Conservation (phyloP, 2,113 vertebrate species). For the Silurus meridionalis region DNA sequence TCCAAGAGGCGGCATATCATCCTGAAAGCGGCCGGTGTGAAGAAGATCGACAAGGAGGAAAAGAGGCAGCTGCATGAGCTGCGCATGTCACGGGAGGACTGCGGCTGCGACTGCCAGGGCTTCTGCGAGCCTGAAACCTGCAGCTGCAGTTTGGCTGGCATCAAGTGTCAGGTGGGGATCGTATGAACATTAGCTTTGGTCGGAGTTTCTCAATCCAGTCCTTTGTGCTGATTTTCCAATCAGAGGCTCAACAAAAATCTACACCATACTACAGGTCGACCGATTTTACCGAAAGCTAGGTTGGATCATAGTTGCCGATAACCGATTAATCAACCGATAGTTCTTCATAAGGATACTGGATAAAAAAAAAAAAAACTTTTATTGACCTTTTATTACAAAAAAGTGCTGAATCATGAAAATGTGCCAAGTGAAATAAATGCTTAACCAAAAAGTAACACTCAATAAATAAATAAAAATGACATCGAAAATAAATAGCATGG, state of each 20-base stretch:
- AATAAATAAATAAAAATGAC: too few species aligned
- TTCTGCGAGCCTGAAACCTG: slow-evolving; percentile 95
- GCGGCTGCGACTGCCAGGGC: slow-evolving; percentile 87
- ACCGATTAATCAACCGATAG: too few species aligned
- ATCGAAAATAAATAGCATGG: too few species aligned
- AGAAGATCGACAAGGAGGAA: slow-evolving; percentile 92
- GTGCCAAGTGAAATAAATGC: too few species aligned
- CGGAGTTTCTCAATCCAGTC: neutral
- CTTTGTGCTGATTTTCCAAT: neutral
- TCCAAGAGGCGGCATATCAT: slow-evolving; percentile 83
- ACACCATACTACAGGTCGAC: neutral
- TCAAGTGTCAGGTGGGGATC: slow-evolving; percentile 90
- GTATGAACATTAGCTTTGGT: too few species aligned
- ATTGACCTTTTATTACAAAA: too few species aligned
- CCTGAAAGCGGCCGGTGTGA: slow-evolving; percentile 85
- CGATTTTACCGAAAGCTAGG: too few species aligned
- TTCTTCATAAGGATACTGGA: too few species aligned
- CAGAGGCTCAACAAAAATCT: neutral
- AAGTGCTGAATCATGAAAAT: too few species aligned
- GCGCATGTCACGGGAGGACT: slow-evolving; percentile 88
- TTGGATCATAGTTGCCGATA: too few species aligned
- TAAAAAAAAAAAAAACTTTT: too few species aligned
- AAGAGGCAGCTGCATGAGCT: slow-evolving; percentile 88
- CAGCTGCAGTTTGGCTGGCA: slow-evolving; percentile 90
- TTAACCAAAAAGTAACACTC: too few species aligned